Percentiles rank a stretch among this genome's conserved stretches.
Conservation (phyloP, 2,797 vertebrate genomes). For the Sphaeramia orbicularis region DNA sequence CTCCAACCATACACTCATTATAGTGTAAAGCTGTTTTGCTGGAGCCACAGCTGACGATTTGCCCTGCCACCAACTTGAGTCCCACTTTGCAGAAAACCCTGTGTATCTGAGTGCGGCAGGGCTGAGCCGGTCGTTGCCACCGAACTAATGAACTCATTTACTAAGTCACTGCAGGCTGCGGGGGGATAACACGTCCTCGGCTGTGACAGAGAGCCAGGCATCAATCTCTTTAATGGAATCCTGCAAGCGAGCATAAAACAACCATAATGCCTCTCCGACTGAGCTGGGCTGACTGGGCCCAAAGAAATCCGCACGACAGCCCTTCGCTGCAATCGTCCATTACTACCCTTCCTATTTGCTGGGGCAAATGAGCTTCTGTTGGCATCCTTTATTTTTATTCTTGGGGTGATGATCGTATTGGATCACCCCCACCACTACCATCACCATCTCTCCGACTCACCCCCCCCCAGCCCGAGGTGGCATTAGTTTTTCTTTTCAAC, state of each 20-base stretch:
- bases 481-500: slow-evolving; percentile 45
- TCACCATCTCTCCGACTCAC: background rate
- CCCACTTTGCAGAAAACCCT: slow-evolving; percentile 45
- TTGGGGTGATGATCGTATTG: slow-evolving; percentile 38
- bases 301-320: slow-evolving; percentile 50
- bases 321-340: slow-evolving; percentile 49
- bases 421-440: background rate
- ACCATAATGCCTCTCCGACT: slow-evolving; percentile 71
- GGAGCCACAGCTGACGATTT: slow-evolving; percentile 42
- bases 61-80: slow-evolving; percentile 5
- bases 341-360: slow-evolving; percentile 59
- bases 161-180: slow-evolving; percentile 78
- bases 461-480: slow-evolving; percentile 9
- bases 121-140: slow-evolving; percentile 58
- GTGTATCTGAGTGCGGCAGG: slow-evolving; percentile 47
- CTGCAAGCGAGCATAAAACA: slow-evolving; percentile 78
- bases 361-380: slow-evolving; percentile 55
- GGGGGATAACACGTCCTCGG: slow-evolving; percentile 73
- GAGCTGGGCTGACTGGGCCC: slow-evolving; percentile 59
- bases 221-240: slow-evolving; percentile 87
- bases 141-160: slow-evolving; percentile 85
- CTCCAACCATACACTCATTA: slow-evolving; percentile 26
- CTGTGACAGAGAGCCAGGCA: slow-evolving; percentile 79
- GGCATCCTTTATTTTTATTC: slow-evolving; percentile 56
- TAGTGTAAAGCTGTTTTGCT: slow-evolving; percentile 41